These are phyloP conservation scores for Eubasilissa regina DNA, from an alignment of 1,140 invertebrate genomes.

Conservation along the genomic window DNA sequence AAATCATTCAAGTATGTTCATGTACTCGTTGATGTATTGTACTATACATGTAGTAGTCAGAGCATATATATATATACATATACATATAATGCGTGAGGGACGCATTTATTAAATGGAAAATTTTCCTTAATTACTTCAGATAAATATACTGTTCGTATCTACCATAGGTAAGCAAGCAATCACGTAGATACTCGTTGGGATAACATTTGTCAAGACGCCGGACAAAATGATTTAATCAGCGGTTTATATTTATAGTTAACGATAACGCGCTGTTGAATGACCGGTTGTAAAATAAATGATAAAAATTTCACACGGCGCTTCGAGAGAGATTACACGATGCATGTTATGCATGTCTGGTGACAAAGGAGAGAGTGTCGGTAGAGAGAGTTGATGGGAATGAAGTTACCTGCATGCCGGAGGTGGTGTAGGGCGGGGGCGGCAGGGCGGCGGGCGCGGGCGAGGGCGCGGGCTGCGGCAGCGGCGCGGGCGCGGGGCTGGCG, in stretches of 20 bases:
- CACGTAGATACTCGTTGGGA: too few relatives aligned
- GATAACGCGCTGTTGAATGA: slow-evolving; percentile 3
- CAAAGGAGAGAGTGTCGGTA: not conserved
- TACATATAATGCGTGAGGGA: too few relatives aligned
- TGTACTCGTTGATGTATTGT: too few relatives aligned
- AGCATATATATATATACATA: too few relatives aligned
- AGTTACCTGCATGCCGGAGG: slow-evolving; percentile 56
- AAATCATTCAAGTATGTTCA: too few relatives aligned
- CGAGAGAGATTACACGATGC: not conserved
- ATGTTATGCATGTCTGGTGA: too few relatives aligned
- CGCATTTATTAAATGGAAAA: too few relatives aligned
- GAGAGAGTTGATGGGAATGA: not conserved
- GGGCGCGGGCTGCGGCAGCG: slow-evolving; percentile 68
- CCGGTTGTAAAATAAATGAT: not conserved
- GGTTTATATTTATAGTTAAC: not conserved
- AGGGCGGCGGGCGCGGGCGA: slow-evolving; percentile 69
- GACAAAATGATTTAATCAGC: not conserved
- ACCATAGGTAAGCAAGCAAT: too few relatives aligned
- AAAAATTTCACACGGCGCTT: slow-evolving; percentile 1
- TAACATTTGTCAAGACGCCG: too few relatives aligned
- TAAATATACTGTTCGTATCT: too few relatives aligned
- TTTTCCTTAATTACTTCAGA: too few relatives aligned
- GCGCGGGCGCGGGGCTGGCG: slow-evolving; percentile 68
- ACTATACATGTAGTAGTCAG: too few relatives aligned
- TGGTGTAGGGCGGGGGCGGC: slow-evolving; percentile 65